phyloP scores from a whole-genome alignment of 1,140 invertebrate species.

The Oppia nitens region DNA sequence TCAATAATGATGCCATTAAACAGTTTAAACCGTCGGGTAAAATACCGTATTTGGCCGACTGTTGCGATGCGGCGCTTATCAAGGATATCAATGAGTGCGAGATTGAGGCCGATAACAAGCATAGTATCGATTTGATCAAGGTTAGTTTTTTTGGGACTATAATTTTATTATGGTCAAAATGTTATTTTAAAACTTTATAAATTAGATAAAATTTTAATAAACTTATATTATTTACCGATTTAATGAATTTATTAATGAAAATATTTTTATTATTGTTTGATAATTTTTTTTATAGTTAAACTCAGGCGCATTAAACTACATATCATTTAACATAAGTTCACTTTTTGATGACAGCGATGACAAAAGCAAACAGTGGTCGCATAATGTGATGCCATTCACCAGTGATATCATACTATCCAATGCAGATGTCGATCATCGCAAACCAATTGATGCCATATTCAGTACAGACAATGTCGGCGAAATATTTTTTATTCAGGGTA shows the following conservation, averaged over 20 bases:
- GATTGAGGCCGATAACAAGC: background rate
- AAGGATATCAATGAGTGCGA: background rate
- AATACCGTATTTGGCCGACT: background rate
- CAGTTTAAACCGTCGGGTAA: background rate
- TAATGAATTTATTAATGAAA: too few relatives aligned
- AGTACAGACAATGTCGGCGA: background rate
- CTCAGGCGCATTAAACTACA: background rate
- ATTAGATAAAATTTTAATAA: too few relatives aligned
- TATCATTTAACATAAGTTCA: background rate
- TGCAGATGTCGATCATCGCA: background rate
- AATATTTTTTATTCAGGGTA: background rate
- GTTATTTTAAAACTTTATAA: too few relatives aligned
- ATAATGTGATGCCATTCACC: background rate
- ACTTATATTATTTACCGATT: too few relatives aligned
- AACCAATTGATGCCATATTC: background rate
- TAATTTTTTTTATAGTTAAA: too few relatives aligned
- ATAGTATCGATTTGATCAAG: background rate
- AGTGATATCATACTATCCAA: background rate
- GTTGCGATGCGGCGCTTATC: background rate
- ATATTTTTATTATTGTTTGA: too few relatives aligned
- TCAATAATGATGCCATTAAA: background rate
- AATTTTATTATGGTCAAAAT: too few relatives aligned
- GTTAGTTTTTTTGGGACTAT: too few relatives aligned
- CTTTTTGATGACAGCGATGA: too few relatives aligned
- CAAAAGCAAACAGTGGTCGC: background rate